A percentile compares a stretch with the other conserved stretches of the same genome.
Evolutionary conservation across 2,888 invertebrate genomes (phyloP).

Genomic region (Malachius bipustulatus): DNA sequence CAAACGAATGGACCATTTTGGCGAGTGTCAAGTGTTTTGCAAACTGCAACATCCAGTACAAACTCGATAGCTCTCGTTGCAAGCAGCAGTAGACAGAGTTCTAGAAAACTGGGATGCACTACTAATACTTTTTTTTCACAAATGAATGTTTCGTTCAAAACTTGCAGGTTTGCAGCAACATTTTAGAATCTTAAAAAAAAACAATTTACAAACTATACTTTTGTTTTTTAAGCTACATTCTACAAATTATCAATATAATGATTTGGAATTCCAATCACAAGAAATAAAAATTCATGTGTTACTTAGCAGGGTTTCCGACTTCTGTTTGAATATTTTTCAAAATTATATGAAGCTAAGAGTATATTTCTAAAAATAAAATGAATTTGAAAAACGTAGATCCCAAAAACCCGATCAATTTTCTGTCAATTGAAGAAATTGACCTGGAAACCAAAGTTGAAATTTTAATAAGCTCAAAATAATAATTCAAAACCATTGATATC

Average conservation of each 20-base stretch:
- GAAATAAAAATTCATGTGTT: constrained; percentile 7
- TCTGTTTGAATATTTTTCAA: not conserved
- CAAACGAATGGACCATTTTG: constrained; percentile 21
- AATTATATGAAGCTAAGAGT: not conserved
- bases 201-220: constrained; percentile 8
- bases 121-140: not conserved
- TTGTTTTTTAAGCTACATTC: constrained; percentile 7
- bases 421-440: constrained; percentile 1
- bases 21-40: constrained; percentile 23
- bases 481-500: constrained; percentile 1
- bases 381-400: not conserved
- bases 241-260: constrained; percentile 9
- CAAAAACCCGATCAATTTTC: not conserved
- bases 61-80: no score
- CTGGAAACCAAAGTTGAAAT: constrained; percentile 2
- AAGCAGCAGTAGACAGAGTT: not conserved
- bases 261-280: constrained; percentile 10
- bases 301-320: not conserved
- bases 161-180: no score
- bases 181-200: no score
- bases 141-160: no score
- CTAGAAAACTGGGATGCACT: not conserved
- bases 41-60: constrained; percentile 23
- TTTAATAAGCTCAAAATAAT: not conserved
- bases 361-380: constrained; percentile 1